Base-by-base conservation (phyloP, 2,888 invertebrate genomes). In the Oconnorella tubifera region DNA sequence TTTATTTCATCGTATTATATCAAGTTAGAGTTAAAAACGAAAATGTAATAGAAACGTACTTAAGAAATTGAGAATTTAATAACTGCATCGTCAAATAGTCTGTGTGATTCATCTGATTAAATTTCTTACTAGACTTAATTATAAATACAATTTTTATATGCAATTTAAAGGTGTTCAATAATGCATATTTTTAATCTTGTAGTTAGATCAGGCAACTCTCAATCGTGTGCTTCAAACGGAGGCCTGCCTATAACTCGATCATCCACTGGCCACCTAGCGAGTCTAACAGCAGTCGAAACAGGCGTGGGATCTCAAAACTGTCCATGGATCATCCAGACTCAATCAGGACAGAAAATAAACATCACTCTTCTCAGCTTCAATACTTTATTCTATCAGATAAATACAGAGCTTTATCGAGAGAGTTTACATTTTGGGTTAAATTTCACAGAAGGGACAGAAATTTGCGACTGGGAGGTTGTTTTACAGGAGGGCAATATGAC, bases 351-450 rank as follows among this genome's bases (percentile, higher is more conserved):
- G 27, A 32, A 49, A 33, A 40, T 68, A 63, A 68, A 68, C 64
- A 49, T 68, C 53, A 68, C 68, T 25, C 55, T 68, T 27, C 56
- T 56, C 32, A 65, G 49, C 65, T 68, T 68, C 57, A 57, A 55
- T 29, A 10, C 59, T 57, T 6, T 61, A 19, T 53, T 64, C 48
- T 32, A 64, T 25, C 6, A 19, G 23, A 51, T 23, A 4, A 19
- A 6, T 6, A 6, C 14, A 6, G 14, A 25, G 25, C 53, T 19
- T 6, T 40, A 14, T 19, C 6, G 40, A 40, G 40, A 40, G 6
- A 40, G 40, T 19, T n/a, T n/a, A n/a, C n/a, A n/a, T n/a, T n/a
- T n/a, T n/a, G n/a, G n/a, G n/a, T n/a, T n/a, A n/a, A n/a, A n/a
- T n/a, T 14, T 40, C 40, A 10, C 40, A 10, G 40, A 19, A 10